Evolutionary conservation across 2,888 invertebrate species (phyloP), one percentile per base, ranked within the genome.

Genomic region (Coelogynopora nodosa): DNA sequence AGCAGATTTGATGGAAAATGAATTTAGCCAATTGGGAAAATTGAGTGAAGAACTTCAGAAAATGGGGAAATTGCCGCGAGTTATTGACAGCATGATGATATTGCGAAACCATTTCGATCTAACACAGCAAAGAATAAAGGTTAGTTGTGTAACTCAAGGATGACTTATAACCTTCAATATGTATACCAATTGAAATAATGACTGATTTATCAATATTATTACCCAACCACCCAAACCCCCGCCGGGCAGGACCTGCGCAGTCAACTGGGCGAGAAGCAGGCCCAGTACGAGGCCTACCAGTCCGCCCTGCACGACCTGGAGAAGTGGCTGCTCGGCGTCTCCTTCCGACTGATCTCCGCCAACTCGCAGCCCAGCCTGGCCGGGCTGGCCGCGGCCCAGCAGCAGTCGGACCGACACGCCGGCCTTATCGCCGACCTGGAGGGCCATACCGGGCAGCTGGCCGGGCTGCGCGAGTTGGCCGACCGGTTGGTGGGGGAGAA

Each of bases 341-440:
- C 74, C 74, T 74, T 74, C 74, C 74, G 74, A 2, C 74, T 74
- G 18, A 74, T 74, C 27, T 74, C 74, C 18, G 74, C 74, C 23
- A 74, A 74, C 27, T 74, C 74, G 5, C 18, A 2, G 10, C 74
- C 74, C 74, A n/a, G 74, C 23, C 18, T 5, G 2, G 74, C 18
- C 2, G 18, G 5, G 74, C 18, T n/a, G 74, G 74, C 27, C 18
- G 74, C 27, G 5, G 49, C 49, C 49, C 5, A 74, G 2, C 10
- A 23, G 10, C 74, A 74, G 74, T 10, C 74, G 18, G 10, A 74
- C 10, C 18, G 27, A 26, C 74, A 74, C 74, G 23, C 74, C 23
- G 27, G 2, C 27, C 27, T 74, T 5, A 5, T 74, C 18, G 74
- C 10, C 74, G 74, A 74, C 5, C 74, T 74, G 74, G 74, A 74